Evolutionary conservation across 1,140 invertebrate species (phyloP), one percentile per base, ranked within the genome.

Genomic region (Neuroterus valhalla): DNA sequence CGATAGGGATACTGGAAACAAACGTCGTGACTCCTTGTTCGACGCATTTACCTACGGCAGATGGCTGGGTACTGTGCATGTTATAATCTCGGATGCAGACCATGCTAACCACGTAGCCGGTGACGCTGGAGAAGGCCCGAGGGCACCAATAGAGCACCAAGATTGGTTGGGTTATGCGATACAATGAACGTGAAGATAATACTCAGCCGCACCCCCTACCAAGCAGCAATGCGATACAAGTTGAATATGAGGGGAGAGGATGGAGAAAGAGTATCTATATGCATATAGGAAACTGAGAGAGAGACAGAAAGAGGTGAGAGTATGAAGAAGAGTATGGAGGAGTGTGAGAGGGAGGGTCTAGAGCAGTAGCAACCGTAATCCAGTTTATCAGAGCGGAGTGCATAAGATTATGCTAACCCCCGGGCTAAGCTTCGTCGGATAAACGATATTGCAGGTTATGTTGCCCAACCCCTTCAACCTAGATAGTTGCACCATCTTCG

Each of bases 391-490:
- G 70, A 38, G 55, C 66, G 72, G 77, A 86, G 77, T 81, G 81
- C 82, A 82, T 77, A 82, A 81, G 84, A 86, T 85, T 82, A 84
- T 79, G 77, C 76, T 77, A 82, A 83, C 77, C 74, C 75, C 72
- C 48, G 71, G 72, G 75, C 73, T 80, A 81, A 87, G 79, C 78
- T 82, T 74, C 55, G 67, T 68, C 67, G 77, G 74, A 85, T 85
- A 81, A 84, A 84, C 80, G 84, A 82, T 82, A 83, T 78, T 76
- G 77, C 77, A 72, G 72, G 80, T 84, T 81, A 81, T 74, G 78
- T 81, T 38, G 31, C 31, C 69, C 73, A 52, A 72, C 72, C 77
- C 71, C 70, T 62, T 72, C 68, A 71, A 38, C 3, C 75, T n/a
- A 62, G n/a, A 71, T 48, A 72, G 74, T 78, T 71, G 68, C 68